phyloP scores from a whole-genome alignment of 2,888 invertebrate genomes.

The Hemistola chrysoprasaria region DNA sequence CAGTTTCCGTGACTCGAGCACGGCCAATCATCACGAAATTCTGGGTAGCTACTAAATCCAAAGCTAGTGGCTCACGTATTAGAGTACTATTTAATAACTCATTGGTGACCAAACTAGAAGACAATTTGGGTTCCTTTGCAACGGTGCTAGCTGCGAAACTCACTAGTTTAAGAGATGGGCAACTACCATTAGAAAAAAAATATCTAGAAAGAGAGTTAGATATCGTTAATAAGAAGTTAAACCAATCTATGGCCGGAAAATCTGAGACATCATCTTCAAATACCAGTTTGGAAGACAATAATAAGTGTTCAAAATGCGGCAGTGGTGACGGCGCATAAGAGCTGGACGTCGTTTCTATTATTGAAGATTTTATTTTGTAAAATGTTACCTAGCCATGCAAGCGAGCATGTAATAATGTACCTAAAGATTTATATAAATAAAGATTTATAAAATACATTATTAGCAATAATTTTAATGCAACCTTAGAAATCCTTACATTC shows the following conservation, averaged over 20 bases:
- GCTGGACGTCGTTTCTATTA: too few relatives aligned
- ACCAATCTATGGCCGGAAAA: not conserved
- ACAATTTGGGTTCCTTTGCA: slow-evolving; percentile 32
- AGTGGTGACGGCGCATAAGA: too few relatives aligned
- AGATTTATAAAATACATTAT: too few relatives aligned
- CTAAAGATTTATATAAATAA: too few relatives aligned
- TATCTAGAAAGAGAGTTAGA: slow-evolving; percentile 59
- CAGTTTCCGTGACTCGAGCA: slow-evolving; percentile 65
- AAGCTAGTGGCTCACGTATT: slow-evolving; percentile 36
- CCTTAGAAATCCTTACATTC: too few relatives aligned
- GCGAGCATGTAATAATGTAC: too few relatives aligned
- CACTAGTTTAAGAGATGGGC: slow-evolving; percentile 42
- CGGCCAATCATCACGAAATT: slow-evolving; percentile 50
- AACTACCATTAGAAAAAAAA: slow-evolving; percentile 48
- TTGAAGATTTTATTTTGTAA: too few relatives aligned
- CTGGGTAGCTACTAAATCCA: slow-evolving; percentile 49
- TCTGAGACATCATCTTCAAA: not conserved
- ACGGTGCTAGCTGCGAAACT: slow-evolving; percentile 39
- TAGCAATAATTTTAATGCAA: too few relatives aligned
- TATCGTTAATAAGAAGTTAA: slow-evolving; percentile 44
- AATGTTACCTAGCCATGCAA: too few relatives aligned
- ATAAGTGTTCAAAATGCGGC: too few relatives aligned
- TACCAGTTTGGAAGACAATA: too few relatives aligned
- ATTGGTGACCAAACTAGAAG: slow-evolving; percentile 50
- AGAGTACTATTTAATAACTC: slow-evolving; percentile 49